Percentiles rank a stretch among this genome's conserved stretches.
Evolutionary conservation across 2,888 invertebrate genomes (phyloP).

Genomic region (Dexiosoma caninum): DNA sequence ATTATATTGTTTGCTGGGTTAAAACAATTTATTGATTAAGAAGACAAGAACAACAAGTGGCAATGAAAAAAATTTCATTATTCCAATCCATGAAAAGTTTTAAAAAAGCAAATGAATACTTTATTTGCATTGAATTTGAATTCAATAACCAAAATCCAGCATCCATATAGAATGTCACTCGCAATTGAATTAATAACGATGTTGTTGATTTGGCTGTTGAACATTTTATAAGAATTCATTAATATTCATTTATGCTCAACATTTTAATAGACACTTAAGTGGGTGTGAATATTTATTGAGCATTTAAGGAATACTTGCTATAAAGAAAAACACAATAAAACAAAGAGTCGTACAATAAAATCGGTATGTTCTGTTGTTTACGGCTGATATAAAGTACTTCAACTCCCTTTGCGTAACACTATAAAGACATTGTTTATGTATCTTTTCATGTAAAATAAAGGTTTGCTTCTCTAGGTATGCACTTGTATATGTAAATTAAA

Average conservation of each 20-base stretch:
- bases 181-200: not conserved
- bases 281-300: slow-evolving; percentile 33
- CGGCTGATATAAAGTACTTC: not conserved
- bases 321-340: not conserved
- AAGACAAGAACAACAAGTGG: not conserved
- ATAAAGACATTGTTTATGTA: too few species aligned
- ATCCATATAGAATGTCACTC: not conserved
- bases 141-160: not conserved
- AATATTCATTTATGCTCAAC: slow-evolving; percentile 39
- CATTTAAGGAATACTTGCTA: not conserved
- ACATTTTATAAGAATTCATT: slow-evolving; percentile 8
- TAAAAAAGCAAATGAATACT: not conserved
- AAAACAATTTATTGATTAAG: slow-evolving; percentile 1
- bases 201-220: not conserved
- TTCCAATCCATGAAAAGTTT: not conserved
- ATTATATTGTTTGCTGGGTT: too few species aligned
- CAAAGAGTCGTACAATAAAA: too few species aligned
- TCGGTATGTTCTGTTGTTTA: not conserved
- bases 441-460: too few species aligned
- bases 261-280: slow-evolving; percentile 46
- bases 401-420: not conserved
- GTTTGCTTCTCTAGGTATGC: not conserved
- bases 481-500: not conserved
- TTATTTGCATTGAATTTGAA: slow-evolving; percentile 9
- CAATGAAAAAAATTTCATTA: not conserved